Conservation (phyloP, 2,113 vertebrate genomes). For the Xiphophorus hellerii region DNA sequence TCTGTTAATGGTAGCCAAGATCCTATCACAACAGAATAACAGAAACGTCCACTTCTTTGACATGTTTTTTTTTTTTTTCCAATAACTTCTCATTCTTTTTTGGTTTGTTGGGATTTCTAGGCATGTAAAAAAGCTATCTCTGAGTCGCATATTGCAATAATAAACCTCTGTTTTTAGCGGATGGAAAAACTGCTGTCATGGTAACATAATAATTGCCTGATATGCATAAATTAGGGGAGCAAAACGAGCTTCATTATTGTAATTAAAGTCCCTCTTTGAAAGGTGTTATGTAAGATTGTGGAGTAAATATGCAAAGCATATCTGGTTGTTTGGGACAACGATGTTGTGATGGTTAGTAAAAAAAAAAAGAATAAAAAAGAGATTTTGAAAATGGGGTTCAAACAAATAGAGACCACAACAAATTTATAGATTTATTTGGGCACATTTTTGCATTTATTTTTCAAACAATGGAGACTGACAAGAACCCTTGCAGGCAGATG, state of each 20-base stretch:
- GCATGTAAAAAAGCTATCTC: background rate
- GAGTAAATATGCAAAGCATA: conserved; percentile 8
- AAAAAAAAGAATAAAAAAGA: no score
- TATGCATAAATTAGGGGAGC: conserved; percentile 10
- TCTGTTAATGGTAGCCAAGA: background rate
- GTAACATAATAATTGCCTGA: conserved; percentile 3
- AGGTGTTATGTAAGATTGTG: conserved; percentile 25
- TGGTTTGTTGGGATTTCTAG: background rate
- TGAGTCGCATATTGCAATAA: background rate
- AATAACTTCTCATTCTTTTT: background rate
- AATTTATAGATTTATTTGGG: no score
- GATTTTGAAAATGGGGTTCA: background rate
- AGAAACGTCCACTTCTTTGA: background rate
- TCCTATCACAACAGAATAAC: background rate
- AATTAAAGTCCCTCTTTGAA: conserved; percentile 41
- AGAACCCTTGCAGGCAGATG: no score
- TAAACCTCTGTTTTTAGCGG: conserved; percentile 16
- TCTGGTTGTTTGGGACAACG: background rate
- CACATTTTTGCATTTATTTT: no score
- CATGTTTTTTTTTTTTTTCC: no score
- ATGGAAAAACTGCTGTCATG: conserved; percentile 5
- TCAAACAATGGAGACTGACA: no score
- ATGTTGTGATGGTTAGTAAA: background rate
- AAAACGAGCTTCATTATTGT: conserved; percentile 5
- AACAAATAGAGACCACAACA: no score